phyloP scores from a whole-genome alignment of 1,140 invertebrate genomes.

The Manduca sexta region DNA sequence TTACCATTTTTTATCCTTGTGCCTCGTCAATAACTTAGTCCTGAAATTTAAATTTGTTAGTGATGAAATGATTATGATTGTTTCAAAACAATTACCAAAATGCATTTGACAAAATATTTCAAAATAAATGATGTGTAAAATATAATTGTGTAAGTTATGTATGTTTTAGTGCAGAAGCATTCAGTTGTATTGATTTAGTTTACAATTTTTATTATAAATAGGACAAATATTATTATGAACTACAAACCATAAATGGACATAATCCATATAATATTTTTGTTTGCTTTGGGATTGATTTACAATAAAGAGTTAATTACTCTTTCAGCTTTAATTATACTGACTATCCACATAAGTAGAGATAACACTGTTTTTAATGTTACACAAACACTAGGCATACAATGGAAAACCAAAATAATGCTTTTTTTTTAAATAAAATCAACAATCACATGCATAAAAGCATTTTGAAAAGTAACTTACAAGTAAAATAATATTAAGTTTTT shows the following conservation, averaged over 20 bases:
- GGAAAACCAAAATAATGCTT: not conserved
- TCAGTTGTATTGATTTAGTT: too few relatives aligned
- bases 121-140: not conserved
- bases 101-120: slow-evolving; percentile 6
- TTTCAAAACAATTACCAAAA: slow-evolving; percentile 14
- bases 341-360: too few relatives aligned
- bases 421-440: not conserved
- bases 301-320: too few relatives aligned
- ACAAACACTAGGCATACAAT: not conserved
- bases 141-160: not conserved
- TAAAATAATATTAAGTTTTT: not conserved
- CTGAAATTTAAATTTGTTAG: slow-evolving; percentile 77
- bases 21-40: slow-evolving; percentile 89
- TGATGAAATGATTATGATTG: slow-evolving; percentile 55
- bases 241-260: too few relatives aligned
- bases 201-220: too few relatives aligned
- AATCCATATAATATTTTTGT: too few relatives aligned
- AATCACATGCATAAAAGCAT: slow-evolving; percentile 4
- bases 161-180: too few relatives aligned
- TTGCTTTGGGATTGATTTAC: too few relatives aligned
- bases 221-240: too few relatives aligned
- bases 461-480: not conserved
- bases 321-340: too few relatives aligned
- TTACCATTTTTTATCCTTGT: slow-evolving; percentile 88
- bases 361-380: too few relatives aligned